Evolutionary conservation across 2,797 vertebrate genomes (phyloP).

Genomic region (Smutsia temminckii): DNA sequence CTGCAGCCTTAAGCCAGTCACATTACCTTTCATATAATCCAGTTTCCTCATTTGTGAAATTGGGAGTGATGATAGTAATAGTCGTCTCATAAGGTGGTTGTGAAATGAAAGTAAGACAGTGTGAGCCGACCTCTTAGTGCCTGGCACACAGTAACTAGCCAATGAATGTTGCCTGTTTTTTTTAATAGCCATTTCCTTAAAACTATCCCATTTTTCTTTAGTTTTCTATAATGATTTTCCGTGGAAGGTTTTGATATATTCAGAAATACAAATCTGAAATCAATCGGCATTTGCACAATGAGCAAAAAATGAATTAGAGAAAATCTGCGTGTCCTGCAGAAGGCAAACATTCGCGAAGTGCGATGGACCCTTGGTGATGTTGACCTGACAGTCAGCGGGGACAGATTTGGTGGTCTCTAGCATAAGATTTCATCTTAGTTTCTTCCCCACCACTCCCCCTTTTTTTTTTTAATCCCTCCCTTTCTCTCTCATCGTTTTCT

Average conservation of each 20-base stretch:
- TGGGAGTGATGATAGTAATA: not conserved
- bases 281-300: not conserved
- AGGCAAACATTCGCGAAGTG: not conserved
- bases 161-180: not conserved
- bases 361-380: not conserved
- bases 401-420: not conserved
- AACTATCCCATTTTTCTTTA: not conserved
- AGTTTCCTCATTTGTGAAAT: not conserved
- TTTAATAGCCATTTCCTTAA: slow-evolving; percentile 23
- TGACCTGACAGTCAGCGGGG: not conserved
- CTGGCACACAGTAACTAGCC: not conserved
- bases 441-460: not conserved
- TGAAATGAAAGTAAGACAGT: not conserved
- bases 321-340: not conserved
- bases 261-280: slow-evolving; percentile 53
- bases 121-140: not conserved
- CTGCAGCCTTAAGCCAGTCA: not conserved
- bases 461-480: not conserved
- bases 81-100: not conserved
- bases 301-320: not conserved
- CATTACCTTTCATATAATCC: not conserved
- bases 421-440: not conserved
- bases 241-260: not conserved
- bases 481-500: not conserved
- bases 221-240: not conserved